Evolutionary conservation across 2,888 invertebrate species (phyloP).

Genomic region (Rhagium mordax): DNA sequence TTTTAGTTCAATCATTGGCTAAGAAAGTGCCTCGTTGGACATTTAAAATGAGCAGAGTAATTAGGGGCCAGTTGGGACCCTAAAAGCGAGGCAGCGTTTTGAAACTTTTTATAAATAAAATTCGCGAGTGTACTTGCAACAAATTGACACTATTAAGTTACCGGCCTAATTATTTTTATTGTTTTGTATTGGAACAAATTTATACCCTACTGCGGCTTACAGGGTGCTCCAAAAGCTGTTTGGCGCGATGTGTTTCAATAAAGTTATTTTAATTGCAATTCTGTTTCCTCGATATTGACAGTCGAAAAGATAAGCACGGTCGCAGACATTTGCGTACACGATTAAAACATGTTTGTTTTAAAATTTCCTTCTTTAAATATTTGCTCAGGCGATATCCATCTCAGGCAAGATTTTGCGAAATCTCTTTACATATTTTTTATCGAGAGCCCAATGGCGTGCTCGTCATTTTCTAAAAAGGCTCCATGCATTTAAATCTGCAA

Average conservation of each 20-base stretch:
- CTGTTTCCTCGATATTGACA: no score
- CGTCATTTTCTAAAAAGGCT: no score
- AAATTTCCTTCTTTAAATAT: neutral
- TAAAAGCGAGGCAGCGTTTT: neutral
- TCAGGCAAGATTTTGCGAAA: neutral
- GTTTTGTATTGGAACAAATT: conserved; percentile 15
- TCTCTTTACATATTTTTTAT: no score
- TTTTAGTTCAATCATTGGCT: neutral
- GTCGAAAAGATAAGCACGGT: neutral
- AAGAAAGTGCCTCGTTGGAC: neutral
- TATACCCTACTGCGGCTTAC: neutral
- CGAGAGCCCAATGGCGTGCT: no score
- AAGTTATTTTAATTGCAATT: no score
- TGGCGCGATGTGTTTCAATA: neutral
- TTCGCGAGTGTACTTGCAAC: conserved; percentile 14
- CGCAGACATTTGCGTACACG: neutral
- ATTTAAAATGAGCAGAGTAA: neutral
- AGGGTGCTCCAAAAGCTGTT: neutral
- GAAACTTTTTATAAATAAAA: neutral
- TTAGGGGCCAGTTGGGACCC: neutral
- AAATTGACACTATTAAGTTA: conserved; percentile 1
- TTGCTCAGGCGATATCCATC: neutral
- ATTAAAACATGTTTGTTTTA: neutral
- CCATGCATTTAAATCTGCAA: no score
- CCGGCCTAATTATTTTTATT: conserved; percentile 14